These are phyloP conservation scores for Willowsia nigromaculata DNA, from an alignment of 2,888 invertebrate species.

Conservation along the genomic window DNA sequence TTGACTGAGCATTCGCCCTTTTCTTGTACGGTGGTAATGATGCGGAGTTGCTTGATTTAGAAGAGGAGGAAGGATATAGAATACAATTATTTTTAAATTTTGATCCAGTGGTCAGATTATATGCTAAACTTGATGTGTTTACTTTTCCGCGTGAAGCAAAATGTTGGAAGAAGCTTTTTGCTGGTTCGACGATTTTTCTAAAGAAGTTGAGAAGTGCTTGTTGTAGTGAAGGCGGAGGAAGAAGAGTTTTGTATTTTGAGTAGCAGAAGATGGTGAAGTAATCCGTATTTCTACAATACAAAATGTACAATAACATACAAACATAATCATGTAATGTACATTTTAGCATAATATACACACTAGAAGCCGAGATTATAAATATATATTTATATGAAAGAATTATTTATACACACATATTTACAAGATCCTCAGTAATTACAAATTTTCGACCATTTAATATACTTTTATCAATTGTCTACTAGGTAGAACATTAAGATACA, in stretches of 20 bases:
- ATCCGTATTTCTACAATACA: conserved; percentile 43
- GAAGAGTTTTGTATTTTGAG: neutral
- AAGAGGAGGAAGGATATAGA: conserved; percentile 41
- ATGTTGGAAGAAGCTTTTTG: conserved; percentile 4
- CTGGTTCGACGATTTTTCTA: conserved; percentile 56
- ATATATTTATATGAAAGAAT: neutral
- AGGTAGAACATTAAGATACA: conserved; percentile 34
- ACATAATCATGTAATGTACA: conserved; percentile 2
- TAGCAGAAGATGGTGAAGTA: conserved; percentile 9
- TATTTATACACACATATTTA: neutral
- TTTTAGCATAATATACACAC: neutral
- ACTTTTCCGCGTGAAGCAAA: conserved; percentile 55
- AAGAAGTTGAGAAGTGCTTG: neutral
- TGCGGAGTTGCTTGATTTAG: conserved; percentile 1
- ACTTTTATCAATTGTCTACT: conserved; percentile 42
- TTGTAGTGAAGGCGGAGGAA: conserved; percentile 30
- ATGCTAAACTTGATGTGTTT: conserved; percentile 56
- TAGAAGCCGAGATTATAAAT: neutral
- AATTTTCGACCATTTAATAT: conserved; percentile 46
- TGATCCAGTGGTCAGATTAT: conserved; percentile 58
- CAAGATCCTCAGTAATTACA: conserved; percentile 57
- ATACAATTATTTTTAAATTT: conserved; percentile 21
- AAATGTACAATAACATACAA: conserved; percentile 51
- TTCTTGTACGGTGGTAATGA: conserved; percentile 4
- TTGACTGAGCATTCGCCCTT: neutral